Evolutionary conservation across 2,113 vertebrate genomes (phyloP).

Genomic region (Phoenicopterus ruber): DNA sequence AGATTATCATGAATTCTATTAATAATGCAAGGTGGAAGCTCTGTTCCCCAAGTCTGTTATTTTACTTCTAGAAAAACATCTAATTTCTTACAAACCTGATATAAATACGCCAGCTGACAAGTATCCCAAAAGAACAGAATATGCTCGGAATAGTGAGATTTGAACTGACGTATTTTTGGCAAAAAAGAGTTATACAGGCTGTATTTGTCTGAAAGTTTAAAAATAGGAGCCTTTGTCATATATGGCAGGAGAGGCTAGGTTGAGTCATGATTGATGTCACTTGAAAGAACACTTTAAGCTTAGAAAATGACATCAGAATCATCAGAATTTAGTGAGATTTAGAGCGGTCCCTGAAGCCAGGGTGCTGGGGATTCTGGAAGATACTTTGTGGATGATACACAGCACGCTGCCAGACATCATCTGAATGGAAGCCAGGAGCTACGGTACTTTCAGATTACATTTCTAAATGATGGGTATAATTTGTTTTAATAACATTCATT

Average conservation of each 20-base stretch:
- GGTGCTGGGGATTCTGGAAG: conserved; percentile 38
- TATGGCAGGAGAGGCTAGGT: conserved; percentile 3
- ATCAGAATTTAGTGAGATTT: conserved; percentile 44
- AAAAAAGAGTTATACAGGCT: background rate
- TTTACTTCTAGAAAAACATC: conserved; percentile 41
- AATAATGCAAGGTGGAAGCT: conserved; percentile 51
- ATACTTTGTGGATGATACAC: conserved; percentile 27
- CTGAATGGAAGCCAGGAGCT: conserved; percentile 35
- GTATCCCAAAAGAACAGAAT: conserved; percentile 39
- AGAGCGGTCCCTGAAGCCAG: background rate
- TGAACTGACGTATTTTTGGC: conserved; percentile 30
- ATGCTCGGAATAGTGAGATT: background rate
- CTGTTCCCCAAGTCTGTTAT: conserved; percentile 10
- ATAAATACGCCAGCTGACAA: conserved; percentile 49
- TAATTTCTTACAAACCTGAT: conserved; percentile 38
- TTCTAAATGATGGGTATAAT: conserved; percentile 4
- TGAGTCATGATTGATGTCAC: conserved; percentile 65
- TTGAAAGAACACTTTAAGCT: conserved; percentile 54
- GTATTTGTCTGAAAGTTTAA: conserved; percentile 51
- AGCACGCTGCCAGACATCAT: conserved; percentile 33
- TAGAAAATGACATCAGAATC: conserved; percentile 60
- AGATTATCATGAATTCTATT: conserved; percentile 12
- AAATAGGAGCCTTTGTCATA: conserved; percentile 63
- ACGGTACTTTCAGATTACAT: conserved; percentile 13
- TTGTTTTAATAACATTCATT: conserved; percentile 27